Evolutionary conservation across 2,113 vertebrate genomes (phyloP).

Genomic region (Bothrops jararaca): DNA sequence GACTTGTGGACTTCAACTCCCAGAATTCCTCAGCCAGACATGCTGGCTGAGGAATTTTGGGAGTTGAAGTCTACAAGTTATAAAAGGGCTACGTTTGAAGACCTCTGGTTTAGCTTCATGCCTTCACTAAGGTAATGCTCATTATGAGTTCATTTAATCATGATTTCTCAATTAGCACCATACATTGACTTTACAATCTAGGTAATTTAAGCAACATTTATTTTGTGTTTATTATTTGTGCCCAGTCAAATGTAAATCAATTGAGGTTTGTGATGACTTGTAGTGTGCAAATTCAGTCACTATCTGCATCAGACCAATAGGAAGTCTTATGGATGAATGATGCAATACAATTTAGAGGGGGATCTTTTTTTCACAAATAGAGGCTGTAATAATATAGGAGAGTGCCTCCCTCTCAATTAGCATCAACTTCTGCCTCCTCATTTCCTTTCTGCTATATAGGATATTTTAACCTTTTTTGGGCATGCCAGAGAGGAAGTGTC

Average conservation of each 20-base stretch:
- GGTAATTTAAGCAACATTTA: neutral
- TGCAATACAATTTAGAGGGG: neutral
- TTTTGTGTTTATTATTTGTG: neutral
- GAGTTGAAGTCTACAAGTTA: too few relatives aligned
- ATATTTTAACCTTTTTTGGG: constrained; percentile 4
- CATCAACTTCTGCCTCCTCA: neutral
- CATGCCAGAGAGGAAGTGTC: neutral
- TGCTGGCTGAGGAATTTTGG: too few relatives aligned
- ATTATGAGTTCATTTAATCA: neutral
- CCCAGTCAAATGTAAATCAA: neutral
- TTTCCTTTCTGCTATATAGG: constrained; percentile 16
- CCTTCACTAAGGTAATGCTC: neutral
- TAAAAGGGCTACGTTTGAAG: too few relatives aligned
- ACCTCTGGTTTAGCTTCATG: neutral
- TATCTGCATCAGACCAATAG: neutral
- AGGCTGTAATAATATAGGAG: constrained; percentile 18
- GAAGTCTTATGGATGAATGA: neutral
- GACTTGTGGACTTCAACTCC: too few relatives aligned
- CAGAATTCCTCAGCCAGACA: too few relatives aligned
- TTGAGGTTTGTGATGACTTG: neutral
- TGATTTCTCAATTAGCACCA: neutral
- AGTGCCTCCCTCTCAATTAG: constrained; percentile 5
- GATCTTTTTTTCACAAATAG: neutral
- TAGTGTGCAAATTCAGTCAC: neutral
- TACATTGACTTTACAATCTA: neutral